phyloP scores from a whole-genome alignment of 2,888 invertebrate genomes.

The Invenusta paracnida region DNA sequence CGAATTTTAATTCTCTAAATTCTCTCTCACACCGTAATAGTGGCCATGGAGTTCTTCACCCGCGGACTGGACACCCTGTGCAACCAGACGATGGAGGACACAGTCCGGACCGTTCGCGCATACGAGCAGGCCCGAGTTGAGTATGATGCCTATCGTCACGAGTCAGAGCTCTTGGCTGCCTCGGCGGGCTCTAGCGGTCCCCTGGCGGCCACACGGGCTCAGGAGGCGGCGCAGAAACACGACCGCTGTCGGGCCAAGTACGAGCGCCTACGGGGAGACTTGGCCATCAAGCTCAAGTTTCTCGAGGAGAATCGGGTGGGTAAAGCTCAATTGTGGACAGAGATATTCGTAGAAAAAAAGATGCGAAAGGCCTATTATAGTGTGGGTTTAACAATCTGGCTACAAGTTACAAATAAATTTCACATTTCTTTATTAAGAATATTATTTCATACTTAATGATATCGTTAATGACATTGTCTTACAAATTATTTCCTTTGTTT shows the following conservation, averaged over 20 bases:
- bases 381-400: too few relatives aligned
- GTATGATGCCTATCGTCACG: slow-evolving; percentile 93
- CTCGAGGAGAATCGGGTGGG: slow-evolving; percentile 90
- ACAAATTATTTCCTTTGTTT: too few relatives aligned
- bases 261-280: slow-evolving; percentile 85
- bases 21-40: too few relatives aligned
- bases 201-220: slow-evolving; percentile 66
- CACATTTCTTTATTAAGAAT: too few relatives aligned
- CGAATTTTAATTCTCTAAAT: too few relatives aligned
- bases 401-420: too few relatives aligned
- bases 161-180: slow-evolving; percentile 74
- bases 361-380: too few relatives aligned
- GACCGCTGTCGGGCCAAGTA: slow-evolving; percentile 81
- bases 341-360: not conserved
- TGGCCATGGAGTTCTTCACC: slow-evolving; percentile 90
- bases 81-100: slow-evolving; percentile 96
- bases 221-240: slow-evolving; percentile 76
- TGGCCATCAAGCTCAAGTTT: slow-evolving; percentile 87
- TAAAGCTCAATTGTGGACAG: slow-evolving; percentile 39
- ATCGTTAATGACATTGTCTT: too few relatives aligned
- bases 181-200: slow-evolving; percentile 46
- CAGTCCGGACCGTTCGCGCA: slow-evolving; percentile 71
- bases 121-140: slow-evolving; percentile 80
- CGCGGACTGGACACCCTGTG: slow-evolving; percentile 89
- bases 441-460: too few relatives aligned